Evolutionary conservation across 2,888 invertebrate genomes (phyloP).

Genomic region (Ischnus inquisitorius): DNA sequence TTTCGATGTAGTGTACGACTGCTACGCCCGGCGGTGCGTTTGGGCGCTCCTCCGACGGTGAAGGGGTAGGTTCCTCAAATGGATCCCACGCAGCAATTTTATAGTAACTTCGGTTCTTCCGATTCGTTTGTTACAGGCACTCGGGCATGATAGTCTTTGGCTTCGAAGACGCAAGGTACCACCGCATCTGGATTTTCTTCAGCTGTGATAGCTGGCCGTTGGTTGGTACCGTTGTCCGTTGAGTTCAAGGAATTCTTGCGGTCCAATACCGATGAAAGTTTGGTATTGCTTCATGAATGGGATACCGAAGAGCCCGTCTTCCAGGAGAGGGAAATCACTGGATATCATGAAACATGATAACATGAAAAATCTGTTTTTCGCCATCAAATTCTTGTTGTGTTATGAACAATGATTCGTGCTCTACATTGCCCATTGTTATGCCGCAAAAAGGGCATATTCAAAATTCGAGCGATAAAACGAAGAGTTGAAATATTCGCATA

Average conservation of each 20-base stretch:
- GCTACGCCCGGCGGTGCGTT: conserved; percentile 9
- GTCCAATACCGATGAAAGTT: conserved; percentile 15
- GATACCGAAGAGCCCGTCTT: conserved; percentile 36
- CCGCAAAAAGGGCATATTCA: too few relatives aligned
- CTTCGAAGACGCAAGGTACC: conserved; percentile 1
- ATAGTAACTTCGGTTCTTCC: conserved; percentile 4
- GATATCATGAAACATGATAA: too few relatives aligned
- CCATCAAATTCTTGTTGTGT: conserved; percentile 18
- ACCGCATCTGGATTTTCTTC: conserved; percentile 17
- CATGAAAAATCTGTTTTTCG: conserved; percentile 19
- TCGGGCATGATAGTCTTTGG: conserved; percentile 32
- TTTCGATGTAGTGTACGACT: neutral
- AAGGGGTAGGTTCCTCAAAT: neutral
- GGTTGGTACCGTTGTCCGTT: neutral
- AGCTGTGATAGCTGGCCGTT: neutral
- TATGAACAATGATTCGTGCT: conserved; percentile 16
- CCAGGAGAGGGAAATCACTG: conserved; percentile 31
- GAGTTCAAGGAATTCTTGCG: neutral
- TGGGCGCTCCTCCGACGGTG: conserved; percentile 7
- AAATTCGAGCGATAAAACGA: too few relatives aligned
- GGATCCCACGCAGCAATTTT: conserved; percentile 9
- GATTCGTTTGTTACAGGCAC: conserved; percentile 14
- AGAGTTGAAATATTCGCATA: too few relatives aligned
- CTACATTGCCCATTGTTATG: conserved; percentile 13
- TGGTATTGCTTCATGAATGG: conserved; percentile 31